phyloP scores from a whole-genome alignment of 2,888 invertebrate genomes.

The Phytoseiulus persimilis region DNA sequence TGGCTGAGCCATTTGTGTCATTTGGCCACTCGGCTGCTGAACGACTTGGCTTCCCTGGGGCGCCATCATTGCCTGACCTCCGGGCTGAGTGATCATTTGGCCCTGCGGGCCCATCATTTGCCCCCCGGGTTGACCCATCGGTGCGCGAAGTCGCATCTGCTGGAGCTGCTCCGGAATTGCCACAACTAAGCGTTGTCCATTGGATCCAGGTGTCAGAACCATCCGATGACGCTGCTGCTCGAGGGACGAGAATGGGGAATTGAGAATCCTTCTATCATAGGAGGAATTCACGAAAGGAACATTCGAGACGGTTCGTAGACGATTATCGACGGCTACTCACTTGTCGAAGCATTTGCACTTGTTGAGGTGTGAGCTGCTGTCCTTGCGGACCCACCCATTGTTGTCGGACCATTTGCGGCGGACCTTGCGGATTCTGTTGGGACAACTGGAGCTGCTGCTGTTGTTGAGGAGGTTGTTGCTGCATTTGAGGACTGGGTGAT shows the following conservation, averaged over 20 bases:
- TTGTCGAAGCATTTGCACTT: conserved; percentile 40
- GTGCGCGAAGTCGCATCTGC: conserved; percentile 19
- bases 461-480: not conserved
- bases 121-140: not conserved
- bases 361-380: conserved; percentile 40
- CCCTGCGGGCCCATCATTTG: conserved; percentile 12
- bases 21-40: conserved; percentile 7
- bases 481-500: not conserved
- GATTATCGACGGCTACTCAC: not conserved
- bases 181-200: conserved; percentile 20
- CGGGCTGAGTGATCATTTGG: not conserved
- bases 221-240: conserved; percentile 35
- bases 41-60: not conserved
- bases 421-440: not conserved
- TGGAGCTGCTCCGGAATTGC: conserved; percentile 26
- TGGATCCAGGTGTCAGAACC: conserved; percentile 9
- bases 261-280: not conserved
- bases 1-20: not conserved
- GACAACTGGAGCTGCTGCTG: conserved; percentile 1
- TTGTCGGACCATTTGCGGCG: conserved; percentile 21
- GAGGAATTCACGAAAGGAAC: not conserved
- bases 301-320: not conserved
- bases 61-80: not conserved
- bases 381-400: conserved; percentile 39
- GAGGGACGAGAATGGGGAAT: not conserved